Evolutionary conservation across 1,140 invertebrate species (phyloP).

Genomic region (Megalonaias nervosa): DNA sequence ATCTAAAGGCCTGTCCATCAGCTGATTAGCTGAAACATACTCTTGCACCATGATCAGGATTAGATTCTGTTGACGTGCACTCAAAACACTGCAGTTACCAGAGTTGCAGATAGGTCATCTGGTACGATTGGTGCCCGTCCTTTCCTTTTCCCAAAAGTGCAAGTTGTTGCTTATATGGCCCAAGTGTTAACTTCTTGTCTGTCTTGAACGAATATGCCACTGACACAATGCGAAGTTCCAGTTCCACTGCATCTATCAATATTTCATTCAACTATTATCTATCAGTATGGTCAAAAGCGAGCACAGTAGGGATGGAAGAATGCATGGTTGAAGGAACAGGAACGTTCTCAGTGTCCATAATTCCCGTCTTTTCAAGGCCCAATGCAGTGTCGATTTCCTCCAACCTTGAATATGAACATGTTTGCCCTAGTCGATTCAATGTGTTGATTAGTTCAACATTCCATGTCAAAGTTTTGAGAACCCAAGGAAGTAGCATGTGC

Average conservation of each 20-base stretch:
- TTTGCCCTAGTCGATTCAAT: neutral
- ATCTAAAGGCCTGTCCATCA: constrained; percentile 18
- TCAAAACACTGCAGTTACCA: neutral
- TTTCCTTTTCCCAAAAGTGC: neutral
- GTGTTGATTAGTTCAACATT: neutral
- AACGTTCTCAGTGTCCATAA: too few relatives aligned
- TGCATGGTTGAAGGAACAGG: constrained; percentile 9
- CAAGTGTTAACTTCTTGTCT: too few relatives aligned
- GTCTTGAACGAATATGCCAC: constrained; percentile 49
- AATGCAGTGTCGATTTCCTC: neutral
- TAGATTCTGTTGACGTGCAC: constrained; percentile 2
- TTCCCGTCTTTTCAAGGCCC: too few relatives aligned
- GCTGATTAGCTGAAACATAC: neutral
- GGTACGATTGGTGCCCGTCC: neutral
- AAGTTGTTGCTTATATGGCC: neutral
- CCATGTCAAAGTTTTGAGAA: neutral
- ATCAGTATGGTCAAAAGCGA: constrained; percentile 56
- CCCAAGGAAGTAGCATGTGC: too few relatives aligned
- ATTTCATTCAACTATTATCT: too few relatives aligned
- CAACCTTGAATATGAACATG: neutral
- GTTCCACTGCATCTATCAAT: constrained; percentile 45
- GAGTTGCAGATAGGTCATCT: neutral
- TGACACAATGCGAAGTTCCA: constrained; percentile 52
- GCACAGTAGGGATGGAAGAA: constrained; percentile 20
- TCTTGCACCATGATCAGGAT: neutral